phyloP scores from a whole-genome alignment of 2,888 invertebrate species.

The Magallana nippona region DNA sequence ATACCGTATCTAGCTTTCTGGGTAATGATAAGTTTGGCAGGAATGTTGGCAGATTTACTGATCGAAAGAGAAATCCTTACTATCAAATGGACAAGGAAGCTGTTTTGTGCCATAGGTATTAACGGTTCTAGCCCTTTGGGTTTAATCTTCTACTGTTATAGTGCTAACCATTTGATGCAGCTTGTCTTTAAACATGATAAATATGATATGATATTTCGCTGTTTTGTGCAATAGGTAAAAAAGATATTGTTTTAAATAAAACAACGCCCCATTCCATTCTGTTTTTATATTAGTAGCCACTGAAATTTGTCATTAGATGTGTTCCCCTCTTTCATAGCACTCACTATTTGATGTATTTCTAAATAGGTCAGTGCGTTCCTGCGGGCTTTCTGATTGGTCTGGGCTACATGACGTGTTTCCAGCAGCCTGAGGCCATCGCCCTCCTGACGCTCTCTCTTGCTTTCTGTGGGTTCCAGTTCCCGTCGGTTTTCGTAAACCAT shows the following conservation, averaged over 20 bases:
- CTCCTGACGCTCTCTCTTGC: conserved; percentile 69
- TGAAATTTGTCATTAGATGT: too few relatives aligned
- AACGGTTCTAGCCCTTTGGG: neutral
- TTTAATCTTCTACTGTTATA: too few relatives aligned
- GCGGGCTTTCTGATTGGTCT: conserved; percentile 66
- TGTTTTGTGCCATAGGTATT: conserved; percentile 64
- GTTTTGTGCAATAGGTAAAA: neutral
- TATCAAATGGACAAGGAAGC: conserved; percentile 67
- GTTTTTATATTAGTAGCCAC: neutral
- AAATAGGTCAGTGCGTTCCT: conserved; percentile 65
- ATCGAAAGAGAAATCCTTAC: conserved; percentile 64
- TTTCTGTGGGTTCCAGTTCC: conserved; percentile 72
- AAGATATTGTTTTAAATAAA: neutral
- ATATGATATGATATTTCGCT: too few relatives aligned
- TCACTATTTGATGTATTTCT: too few relatives aligned
- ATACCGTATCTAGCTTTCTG: conserved; percentile 70
- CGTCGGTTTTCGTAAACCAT: conserved; percentile 72
- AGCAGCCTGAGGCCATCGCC: conserved; percentile 66
- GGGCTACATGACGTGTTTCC: conserved; percentile 72
- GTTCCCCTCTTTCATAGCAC: neutral
- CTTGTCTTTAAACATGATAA: too few relatives aligned
- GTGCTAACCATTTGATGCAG: too few relatives aligned
- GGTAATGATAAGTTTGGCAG: conserved; percentile 66
- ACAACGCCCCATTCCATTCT: neutral
- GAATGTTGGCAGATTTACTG: conserved; percentile 66